Evolutionary conservation across 2,888 invertebrate species (phyloP).

Genomic region (Dicycla oo): DNA sequence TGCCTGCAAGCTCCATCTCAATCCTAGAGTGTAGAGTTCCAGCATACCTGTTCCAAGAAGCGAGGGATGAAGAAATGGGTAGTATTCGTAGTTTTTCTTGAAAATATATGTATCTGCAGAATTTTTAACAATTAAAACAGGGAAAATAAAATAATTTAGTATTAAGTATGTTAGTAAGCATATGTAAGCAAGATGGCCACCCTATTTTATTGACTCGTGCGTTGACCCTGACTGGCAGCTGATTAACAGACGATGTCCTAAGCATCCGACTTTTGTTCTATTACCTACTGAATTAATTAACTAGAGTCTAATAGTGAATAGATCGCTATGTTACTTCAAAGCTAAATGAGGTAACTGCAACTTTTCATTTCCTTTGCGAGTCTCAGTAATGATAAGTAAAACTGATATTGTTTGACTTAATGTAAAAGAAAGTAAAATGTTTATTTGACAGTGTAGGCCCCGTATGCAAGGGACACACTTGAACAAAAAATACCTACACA

Average conservation of each 20-base stretch:
- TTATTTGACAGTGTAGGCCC: no score
- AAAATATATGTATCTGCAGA: no score
- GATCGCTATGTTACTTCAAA: not conserved
- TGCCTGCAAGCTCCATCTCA: no score
- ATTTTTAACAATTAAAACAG: not conserved
- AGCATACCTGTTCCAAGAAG: no score
- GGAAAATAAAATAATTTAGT: no score
- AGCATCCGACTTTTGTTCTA: conserved; percentile 73
- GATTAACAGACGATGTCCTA: conserved; percentile 63
- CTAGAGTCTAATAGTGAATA: not conserved
- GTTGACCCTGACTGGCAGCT: conserved; percentile 60
- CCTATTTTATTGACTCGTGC: conserved; percentile 51
- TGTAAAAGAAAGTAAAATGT: not conserved
- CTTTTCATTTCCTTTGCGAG: not conserved
- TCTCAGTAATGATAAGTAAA: not conserved
- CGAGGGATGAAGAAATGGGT: no score
- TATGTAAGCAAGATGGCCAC: conserved; percentile 55
- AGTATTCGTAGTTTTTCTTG: no score
- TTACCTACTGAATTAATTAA: conserved; percentile 35
- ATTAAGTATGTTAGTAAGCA: no score
- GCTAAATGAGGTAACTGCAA: not conserved
- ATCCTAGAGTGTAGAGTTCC: no score
- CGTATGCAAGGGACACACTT: not conserved
- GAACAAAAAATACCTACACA: not conserved
- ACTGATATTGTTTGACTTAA: not conserved